These are phyloP conservation scores for Heterotilapia buettikoferi DNA, from an alignment of 2,113 vertebrate species.

Conservation along the genomic window DNA sequence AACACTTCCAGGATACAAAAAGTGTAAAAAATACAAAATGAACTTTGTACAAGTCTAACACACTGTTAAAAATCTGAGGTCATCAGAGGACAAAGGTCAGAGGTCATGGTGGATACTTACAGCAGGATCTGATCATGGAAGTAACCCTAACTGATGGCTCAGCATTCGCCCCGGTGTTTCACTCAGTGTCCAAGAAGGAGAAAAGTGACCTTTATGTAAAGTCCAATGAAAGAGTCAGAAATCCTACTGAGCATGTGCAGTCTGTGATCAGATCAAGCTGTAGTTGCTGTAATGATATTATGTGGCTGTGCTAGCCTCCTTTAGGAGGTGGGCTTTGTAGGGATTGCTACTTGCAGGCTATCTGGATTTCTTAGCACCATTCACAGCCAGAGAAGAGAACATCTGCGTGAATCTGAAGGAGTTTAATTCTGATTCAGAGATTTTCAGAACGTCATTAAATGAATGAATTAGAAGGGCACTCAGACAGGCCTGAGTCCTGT, in stretches of 20 bases:
- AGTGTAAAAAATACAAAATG: slow-evolving; percentile 46
- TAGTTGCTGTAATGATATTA: background rate
- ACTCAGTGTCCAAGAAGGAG: background rate
- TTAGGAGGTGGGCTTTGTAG: background rate
- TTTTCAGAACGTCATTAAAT: background rate
- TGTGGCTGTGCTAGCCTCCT: background rate
- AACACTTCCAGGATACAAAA: slow-evolving; percentile 31
- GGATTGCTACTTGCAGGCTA: slow-evolving; percentile 2
- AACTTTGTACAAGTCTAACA: background rate
- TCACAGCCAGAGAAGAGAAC: background rate
- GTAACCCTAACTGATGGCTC: background rate
- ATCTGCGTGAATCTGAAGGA: background rate
- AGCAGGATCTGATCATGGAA: background rate
- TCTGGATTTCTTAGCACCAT: slow-evolving; percentile 35
- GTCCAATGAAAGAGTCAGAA: background rate
- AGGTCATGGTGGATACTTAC: background rate
- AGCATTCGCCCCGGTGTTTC: background rate
- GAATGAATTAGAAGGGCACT: background rate
- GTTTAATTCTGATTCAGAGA: background rate
- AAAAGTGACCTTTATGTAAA: background rate
- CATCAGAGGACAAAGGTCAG: background rate
- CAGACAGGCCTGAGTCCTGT: background rate
- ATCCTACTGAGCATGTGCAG: background rate
- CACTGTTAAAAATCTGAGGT: background rate
- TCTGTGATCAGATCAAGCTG: background rate